phyloP scores from a whole-genome alignment of 2,888 invertebrate species.

The Aleiodes leptofemur region DNA sequence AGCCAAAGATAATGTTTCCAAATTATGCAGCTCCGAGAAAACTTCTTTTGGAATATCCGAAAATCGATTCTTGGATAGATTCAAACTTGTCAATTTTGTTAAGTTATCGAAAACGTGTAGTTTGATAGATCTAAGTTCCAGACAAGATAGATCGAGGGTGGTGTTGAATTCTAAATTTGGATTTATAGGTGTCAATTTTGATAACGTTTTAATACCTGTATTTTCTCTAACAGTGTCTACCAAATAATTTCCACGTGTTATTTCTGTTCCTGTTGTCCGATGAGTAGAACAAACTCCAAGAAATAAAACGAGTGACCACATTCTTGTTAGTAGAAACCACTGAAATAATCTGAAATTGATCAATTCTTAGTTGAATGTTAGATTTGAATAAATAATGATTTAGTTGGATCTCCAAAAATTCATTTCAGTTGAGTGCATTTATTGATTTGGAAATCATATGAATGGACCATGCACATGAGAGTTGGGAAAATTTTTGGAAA shows the following conservation, averaged over 20 bases:
- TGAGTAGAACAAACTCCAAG: no score
- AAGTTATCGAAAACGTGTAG: conserved; percentile 56
- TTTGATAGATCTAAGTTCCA: conserved; percentile 35
- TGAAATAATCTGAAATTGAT: no score
- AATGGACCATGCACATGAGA: no score
- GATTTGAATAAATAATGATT: no score
- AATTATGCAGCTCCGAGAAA: conserved; percentile 59
- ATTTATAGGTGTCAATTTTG: conserved; percentile 24
- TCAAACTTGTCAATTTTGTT: conserved; percentile 52
- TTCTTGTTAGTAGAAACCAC: no score
- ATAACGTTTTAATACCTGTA: not conserved
- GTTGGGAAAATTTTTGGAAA: no score
- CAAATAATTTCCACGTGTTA: conserved; percentile 38
- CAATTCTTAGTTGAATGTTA: no score
- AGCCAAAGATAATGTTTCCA: conserved; percentile 58
- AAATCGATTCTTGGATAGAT: conserved; percentile 58
- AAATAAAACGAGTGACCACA: not conserved
- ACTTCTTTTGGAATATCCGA: conserved; percentile 56
- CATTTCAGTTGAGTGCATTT: no score
- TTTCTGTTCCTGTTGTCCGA: conserved; percentile 11
- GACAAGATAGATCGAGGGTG: conserved; percentile 55
- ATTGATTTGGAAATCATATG: no score
- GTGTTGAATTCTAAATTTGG: not conserved
- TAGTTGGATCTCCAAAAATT: no score
- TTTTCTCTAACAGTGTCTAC: conserved; percentile 50